Evolutionary conservation across 2,797 vertebrate species (phyloP), one percentile per base, ranked within the genome.

Genomic region (Garrulus glandarius): DNA sequence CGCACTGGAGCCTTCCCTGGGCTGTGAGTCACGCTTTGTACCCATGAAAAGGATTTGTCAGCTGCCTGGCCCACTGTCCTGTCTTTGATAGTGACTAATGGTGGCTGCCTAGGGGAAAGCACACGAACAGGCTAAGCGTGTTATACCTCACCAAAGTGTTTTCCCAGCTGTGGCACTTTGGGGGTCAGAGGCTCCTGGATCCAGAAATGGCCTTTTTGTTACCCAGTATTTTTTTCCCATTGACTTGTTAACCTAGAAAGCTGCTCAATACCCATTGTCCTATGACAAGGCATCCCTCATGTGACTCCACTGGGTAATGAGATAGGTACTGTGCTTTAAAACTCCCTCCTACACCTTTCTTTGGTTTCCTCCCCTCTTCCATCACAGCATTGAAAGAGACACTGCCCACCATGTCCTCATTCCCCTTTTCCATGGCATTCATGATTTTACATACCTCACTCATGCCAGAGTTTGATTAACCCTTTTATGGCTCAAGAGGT

Each of bases 21-120:
- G 63, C 80, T n/a, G 24, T 93, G 93, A 95, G 77, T 95, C 96
- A 97, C 1, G 0, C 78, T 90, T 82, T 55, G 67, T 65, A 76
- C 59, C 76, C 92, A 44, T 64, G 79, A 76, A 87, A 95, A 84
- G 77, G 47, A 19, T 76, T 37, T 93, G 93, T 93, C 88, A 86
- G 82, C 93, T 90, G 50, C 77, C 91, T 87, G 89, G 26, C 71
- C 82, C 82, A 5, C 87, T 93, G 91, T 92, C 83, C 90, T 88
- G 50, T n/a, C 88, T 89, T 52, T 76, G 86, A 59, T 36, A 84
- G 84, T 93, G 90, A 90, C 92, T 95, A 76, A 92, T 63, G 71
- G 77, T 79, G 70, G 57, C 46, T 88, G 87, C 87, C 50, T 30
- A 44, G 67, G 76, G 79, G 61, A 71, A 65, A 92, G 70, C 85